Base-by-base conservation (phyloP, 2,888 invertebrate species). In the Aphodius sticticus region DNA sequence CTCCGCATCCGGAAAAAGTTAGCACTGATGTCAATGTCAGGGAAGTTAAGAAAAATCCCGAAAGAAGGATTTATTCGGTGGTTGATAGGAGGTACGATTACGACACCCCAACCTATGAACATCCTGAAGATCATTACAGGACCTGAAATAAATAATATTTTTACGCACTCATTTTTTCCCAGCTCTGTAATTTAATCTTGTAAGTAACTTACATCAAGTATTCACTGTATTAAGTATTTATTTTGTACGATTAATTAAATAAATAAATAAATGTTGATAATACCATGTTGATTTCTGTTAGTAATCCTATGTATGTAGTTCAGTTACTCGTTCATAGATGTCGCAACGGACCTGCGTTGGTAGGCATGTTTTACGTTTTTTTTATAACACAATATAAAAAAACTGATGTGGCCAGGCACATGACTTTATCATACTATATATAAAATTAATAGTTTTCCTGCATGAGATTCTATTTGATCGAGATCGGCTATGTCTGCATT, bases 21-120 rank as follows among this genome's bases (percentile, higher is more conserved):
- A 86, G 87, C 16, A 86, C 88, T 72, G 88, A 88, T 83, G 86
- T 89, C 16, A 88, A 86, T 83, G 88, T 89, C 76, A 85, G 87
- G 69, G 88, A 88, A 82, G 84, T 87, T 76, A 88, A 88, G 84
- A 89, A 88, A 81, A 88, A 86, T 84, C 89, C 89, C 0, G 89
- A 89, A 83, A 86, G 88, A 83, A 85, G 88, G 82, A 87, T 89
- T 85, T 89, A 88, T 84, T 86, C 88, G 4, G 87, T 88, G 78
- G 86, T 86, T 37, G 87, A 87, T 79, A 84, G 86, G 72, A 84
- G 86, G 85, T 87, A 86, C 83, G 84, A 70, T 70, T 16, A 3
- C 70, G 26, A 70, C 6, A 16, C 70, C 9, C 70, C 16, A n/a
- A 0, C 1, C 2, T 70, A 16, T n/a, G 26, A 15, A n/a, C 16